Base-by-base conservation (phyloP, 2,797 vertebrate species). In the Microctenopoma lineatum region DNA sequence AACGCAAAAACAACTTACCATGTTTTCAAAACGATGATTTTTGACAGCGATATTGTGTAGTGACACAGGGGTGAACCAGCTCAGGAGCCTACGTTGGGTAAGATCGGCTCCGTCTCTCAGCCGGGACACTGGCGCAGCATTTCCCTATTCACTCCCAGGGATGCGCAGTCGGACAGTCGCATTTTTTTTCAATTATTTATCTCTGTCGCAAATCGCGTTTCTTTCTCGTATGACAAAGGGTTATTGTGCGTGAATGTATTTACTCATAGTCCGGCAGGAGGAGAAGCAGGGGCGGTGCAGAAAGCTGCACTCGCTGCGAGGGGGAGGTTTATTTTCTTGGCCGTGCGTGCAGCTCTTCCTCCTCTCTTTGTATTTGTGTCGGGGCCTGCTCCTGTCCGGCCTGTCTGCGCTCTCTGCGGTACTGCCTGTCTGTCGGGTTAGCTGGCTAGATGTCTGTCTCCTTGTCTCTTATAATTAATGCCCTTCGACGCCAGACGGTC, bases 161-260 rank as follows among this genome's bases (percentile, higher is more conserved):
- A 92, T 94, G 94, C 94, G 94, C 94, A 94, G 90, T 90, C 89
- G 85, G 75, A 90, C 89, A 88, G 81, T 60, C 86, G 89, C 89
- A 89, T 90, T 85, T 89, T 87, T 21, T 86, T 79, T 90, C 84
- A 88, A 90, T 91, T 86, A 91, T 90, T 93, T 92, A 91, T 89
- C 89, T 79, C 88, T 87, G 88, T 87, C 81, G 80, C 77, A 83
- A 87, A 82, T 69, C 67, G 77, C 80, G 60, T 75, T 64, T 82
- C 66, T 83, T 70, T 75, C 80, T 76, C 75, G 84, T 70, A 57
- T 86, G 75, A 85, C 85, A 86, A 85, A 76, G 75, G 79, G 51
- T 83, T 77, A 75, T 70, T 79, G 77, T 88, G 76, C 46, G 63
- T 67, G 77, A 27, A 71, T 80, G 73, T 80, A 59, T 85, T 81